These are phyloP conservation scores for Brachymystax lenok DNA, from an alignment of 2,797 vertebrate genomes.

Conservation along the genomic window DNA sequence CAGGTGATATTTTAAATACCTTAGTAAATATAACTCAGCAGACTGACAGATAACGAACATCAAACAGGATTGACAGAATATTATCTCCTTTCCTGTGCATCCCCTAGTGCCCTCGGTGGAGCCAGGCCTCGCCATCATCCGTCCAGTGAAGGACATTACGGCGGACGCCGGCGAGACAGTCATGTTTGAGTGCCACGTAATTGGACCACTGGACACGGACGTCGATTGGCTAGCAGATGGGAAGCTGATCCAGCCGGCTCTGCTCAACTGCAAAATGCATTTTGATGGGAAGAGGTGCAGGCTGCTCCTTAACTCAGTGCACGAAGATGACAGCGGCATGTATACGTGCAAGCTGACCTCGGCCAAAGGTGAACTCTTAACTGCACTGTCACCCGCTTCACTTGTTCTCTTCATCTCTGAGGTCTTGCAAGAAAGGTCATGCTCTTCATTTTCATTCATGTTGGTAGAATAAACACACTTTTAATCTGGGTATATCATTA, in stretches of 20 bases:
- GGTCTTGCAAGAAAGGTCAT: no score
- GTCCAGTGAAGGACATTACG: conserved; percentile 86
- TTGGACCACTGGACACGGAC: conserved; percentile 89
- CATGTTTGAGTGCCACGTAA: conserved; percentile 89
- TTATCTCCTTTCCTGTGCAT: conserved; percentile 9
- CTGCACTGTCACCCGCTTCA: neutral
- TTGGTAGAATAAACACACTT: no score
- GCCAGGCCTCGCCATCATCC: conserved; percentile 81
- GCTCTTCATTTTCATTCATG: neutral
- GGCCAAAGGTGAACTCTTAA: conserved; percentile 83
- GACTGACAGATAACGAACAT: neutral
- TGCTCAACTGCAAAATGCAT: conserved; percentile 99
- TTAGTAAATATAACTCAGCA: neutral
- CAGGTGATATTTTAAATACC: neutral
- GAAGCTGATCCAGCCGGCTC: conserved; percentile 93
- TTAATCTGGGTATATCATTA: no score
- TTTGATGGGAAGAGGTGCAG: conserved; percentile 93
- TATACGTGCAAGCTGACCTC: conserved; percentile 98
- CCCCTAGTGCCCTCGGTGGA: conserved; percentile 76
- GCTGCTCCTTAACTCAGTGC: conserved; percentile 94
- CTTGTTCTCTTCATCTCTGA: no score
- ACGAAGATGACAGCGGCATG: conserved; percentile 93
- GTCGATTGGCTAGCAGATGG: conserved; percentile 96
- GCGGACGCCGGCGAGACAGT: conserved; percentile 93
- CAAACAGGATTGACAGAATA: neutral